Conservation (phyloP, 2,888 invertebrate genomes). For the Bombyx huttoni region DNA sequence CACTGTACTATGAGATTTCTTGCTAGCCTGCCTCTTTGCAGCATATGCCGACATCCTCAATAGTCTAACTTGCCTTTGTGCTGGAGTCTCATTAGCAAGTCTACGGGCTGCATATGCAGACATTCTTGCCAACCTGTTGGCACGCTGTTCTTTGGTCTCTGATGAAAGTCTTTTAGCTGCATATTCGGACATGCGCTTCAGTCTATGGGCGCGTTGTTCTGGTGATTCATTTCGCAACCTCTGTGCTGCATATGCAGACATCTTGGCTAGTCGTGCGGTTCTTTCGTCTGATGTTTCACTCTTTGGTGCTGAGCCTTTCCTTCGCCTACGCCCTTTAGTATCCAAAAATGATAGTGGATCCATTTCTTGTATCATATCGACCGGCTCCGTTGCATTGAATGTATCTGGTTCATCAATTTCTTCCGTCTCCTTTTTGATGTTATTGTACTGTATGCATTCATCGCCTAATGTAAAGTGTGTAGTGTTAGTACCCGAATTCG, state of each 20-base stretch:
- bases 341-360: conserved; percentile 24
- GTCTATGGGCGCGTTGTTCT: conserved; percentile 42
- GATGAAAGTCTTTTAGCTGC: conserved; percentile 47
- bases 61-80: conserved; percentile 44
- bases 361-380: conserved; percentile 19
- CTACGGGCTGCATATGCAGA: conserved; percentile 58
- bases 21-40: conserved; percentile 46
- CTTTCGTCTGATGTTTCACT: conserved; percentile 44
- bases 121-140: conserved; percentile 51
- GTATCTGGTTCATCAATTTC: conserved; percentile 5
- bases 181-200: conserved; percentile 61
- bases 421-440: conserved; percentile 28
- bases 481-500: conserved; percentile 16
- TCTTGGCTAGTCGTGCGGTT: conserved; percentile 44
- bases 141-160: conserved; percentile 51
- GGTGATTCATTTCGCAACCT: conserved; percentile 55
- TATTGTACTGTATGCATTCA: conserved; percentile 14
- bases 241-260: conserved; percentile 61
- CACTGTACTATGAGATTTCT: conserved; percentile 18
- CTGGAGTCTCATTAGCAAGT: conserved; percentile 51
- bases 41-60: conserved; percentile 60
- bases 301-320: conserved; percentile 23
- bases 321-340: conserved; percentile 16
- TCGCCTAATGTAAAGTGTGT: conserved; percentile 24
- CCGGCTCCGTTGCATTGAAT: conserved; percentile 10